phyloP scores from a whole-genome alignment of 2,113 vertebrate genomes.

The Cyprinodon brontotheroides region DNA sequence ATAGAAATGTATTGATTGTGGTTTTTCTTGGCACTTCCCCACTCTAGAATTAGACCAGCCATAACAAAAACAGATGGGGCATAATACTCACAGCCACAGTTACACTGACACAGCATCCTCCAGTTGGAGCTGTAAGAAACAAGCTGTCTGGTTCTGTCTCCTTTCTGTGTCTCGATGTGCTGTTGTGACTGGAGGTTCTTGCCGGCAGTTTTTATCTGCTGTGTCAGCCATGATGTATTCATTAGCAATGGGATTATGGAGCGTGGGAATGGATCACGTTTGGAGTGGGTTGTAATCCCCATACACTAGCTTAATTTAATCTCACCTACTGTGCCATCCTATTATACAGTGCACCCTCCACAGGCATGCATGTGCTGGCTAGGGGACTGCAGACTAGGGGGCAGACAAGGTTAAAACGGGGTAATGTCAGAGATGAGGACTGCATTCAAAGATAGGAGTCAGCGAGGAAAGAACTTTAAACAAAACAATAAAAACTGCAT shows the following conservation, averaged over 20 bases:
- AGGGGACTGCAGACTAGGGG: slow-evolving; percentile 35
- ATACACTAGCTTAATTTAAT: slow-evolving; percentile 82
- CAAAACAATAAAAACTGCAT: slow-evolving; percentile 43
- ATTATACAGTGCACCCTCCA: slow-evolving; percentile 75
- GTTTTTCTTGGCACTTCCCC: slow-evolving; percentile 22
- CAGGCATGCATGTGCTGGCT: slow-evolving; percentile 26
- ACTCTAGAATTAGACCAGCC: slow-evolving; percentile 27
- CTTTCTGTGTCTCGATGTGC: slow-evolving; percentile 16
- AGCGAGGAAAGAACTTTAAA: slow-evolving; percentile 10
- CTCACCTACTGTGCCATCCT: slow-evolving; percentile 80
- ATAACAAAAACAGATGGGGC: slow-evolving; percentile 40
- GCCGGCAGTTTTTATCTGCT: slow-evolving; percentile 57
- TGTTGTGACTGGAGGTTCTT: slow-evolving; percentile 57
- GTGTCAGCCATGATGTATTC: slow-evolving; percentile 79
- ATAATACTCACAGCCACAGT: slow-evolving; percentile 20
- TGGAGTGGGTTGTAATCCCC: slow-evolving; percentile 79
- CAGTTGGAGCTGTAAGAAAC: slow-evolving; percentile 26
- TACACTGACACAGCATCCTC: slow-evolving; percentile 29
- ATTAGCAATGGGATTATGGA: slow-evolving; percentile 79
- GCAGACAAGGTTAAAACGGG: slow-evolving; percentile 45
- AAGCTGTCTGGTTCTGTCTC: slow-evolving; percentile 29
- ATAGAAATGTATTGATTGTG: slow-evolving; percentile 54
- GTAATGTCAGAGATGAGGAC: slow-evolving; percentile 45
- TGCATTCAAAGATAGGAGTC: slow-evolving; percentile 33
- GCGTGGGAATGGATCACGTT: slow-evolving; percentile 75